phyloP scores from a whole-genome alignment of 2,888 invertebrate genomes.

The Malachius bipustulatus region DNA sequence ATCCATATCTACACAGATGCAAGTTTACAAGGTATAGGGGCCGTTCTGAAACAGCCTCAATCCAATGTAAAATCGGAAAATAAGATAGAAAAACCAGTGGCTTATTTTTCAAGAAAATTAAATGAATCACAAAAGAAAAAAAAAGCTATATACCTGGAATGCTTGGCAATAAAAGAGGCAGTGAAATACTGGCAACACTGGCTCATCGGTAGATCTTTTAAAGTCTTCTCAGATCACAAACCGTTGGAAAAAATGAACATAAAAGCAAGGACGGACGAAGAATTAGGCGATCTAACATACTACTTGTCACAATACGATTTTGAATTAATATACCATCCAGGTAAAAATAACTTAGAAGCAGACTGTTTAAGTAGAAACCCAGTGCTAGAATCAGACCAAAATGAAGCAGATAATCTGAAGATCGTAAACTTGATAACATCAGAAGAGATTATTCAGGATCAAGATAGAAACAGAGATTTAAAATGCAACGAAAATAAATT shows the following conservation, averaged over 20 bases:
- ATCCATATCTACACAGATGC: constrained; percentile 22
- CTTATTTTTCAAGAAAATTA: constrained; percentile 15
- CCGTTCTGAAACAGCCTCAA: constrained; percentile 19
- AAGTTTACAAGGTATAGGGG: constrained; percentile 20
- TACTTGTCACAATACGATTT: constrained; percentile 19
- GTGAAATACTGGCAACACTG: constrained; percentile 16
- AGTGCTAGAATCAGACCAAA: neutral
- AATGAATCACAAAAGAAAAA: constrained; percentile 15
- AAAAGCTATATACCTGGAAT: constrained; percentile 16
- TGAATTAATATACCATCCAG: constrained; percentile 17
- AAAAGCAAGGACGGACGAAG: constrained; percentile 18
- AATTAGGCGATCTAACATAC: constrained; percentile 17
- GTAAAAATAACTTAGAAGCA: constrained; percentile 17
- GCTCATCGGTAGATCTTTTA: constrained; percentile 13
- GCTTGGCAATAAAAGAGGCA: constrained; percentile 15
- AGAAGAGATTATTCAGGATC: too few relatives aligned
- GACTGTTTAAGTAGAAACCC: constrained; percentile 13
- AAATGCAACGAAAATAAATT: neutral
- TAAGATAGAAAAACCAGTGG: constrained; percentile 16
- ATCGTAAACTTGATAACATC: too few relatives aligned
- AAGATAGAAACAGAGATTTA: too few relatives aligned
- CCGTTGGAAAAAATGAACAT: constrained; percentile 16
- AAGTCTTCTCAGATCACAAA: constrained; percentile 15
- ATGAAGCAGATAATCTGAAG: too few relatives aligned
- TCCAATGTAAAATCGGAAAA: constrained; percentile 6